Evolutionary conservation across 2,113 vertebrate species (phyloP).

Genomic region (Tinamus guttatus): DNA sequence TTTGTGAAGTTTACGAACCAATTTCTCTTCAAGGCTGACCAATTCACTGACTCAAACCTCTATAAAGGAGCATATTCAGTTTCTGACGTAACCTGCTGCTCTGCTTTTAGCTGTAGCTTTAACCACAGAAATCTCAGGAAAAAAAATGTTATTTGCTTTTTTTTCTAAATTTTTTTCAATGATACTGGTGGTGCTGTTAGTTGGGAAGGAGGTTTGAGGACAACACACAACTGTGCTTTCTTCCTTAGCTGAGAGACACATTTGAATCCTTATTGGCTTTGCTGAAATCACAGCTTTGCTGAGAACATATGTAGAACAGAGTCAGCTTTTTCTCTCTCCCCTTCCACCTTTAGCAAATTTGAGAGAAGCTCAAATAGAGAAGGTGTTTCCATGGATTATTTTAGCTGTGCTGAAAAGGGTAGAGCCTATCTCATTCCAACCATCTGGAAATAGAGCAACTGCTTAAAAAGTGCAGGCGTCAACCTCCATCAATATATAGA

Average conservation of each 20-base stretch:
- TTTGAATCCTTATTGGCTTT: conserved; percentile 10
- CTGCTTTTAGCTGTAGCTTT: conserved; percentile 52
- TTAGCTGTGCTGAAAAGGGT: neutral
- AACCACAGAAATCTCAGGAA: conserved; percentile 21
- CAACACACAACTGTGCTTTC: neutral
- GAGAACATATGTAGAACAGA: conserved; percentile 8
- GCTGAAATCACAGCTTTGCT: neutral
- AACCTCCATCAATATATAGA: neutral
- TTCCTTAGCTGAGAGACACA: conserved; percentile 26
- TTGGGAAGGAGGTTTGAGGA: neutral
- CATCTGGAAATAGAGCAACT: neutral
- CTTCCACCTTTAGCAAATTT: neutral
- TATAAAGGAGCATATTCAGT: conserved; percentile 54
- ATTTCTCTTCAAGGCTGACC: neutral
- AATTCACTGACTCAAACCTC: neutral
- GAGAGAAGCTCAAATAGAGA: neutral
- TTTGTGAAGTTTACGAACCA: conserved; percentile 10
- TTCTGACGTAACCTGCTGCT: conserved; percentile 41
- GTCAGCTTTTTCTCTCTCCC: neutral
- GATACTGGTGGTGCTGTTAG: conserved; percentile 53
- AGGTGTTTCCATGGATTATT: conserved; percentile 6
- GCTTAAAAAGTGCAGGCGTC: neutral
- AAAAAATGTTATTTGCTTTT: neutral
- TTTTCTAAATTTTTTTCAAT: neutral
- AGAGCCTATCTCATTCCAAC: neutral